These are phyloP conservation scores for Ispidina lecontei DNA, from an alignment of 2,797 vertebrate species.

Conservation along the genomic window DNA sequence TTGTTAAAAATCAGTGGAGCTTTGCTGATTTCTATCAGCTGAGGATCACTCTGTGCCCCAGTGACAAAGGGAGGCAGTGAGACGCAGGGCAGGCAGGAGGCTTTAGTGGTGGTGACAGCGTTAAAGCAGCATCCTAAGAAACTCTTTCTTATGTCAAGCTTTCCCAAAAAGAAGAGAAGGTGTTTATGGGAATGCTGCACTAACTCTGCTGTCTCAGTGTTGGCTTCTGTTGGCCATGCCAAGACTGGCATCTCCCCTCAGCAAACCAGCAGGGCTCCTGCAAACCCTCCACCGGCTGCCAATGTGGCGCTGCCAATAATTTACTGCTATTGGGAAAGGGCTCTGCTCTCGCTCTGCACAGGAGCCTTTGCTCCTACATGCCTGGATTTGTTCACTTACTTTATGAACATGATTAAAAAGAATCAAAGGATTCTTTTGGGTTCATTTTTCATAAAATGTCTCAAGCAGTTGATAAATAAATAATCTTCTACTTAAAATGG, in stretches of 20 bases:
- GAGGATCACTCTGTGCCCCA: conserved; percentile 67
- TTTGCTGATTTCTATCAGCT: conserved; percentile 71
- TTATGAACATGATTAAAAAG: conserved; percentile 39
- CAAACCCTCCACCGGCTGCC: conserved; percentile 47
- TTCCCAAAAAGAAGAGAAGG: not conserved
- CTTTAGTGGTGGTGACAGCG: conserved; percentile 51
- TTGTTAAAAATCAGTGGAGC: conserved; percentile 74
- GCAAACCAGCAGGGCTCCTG: conserved; percentile 49
- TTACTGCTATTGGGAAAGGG: conserved; percentile 38
- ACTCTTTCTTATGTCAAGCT: conserved; percentile 42
- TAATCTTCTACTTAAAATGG: conserved; percentile 53
- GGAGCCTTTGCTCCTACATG: conserved; percentile 55
- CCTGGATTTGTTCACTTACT: conserved; percentile 57
- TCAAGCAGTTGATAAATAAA: conserved; percentile 71
- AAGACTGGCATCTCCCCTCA: conserved; percentile 26
- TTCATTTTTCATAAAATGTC: conserved; percentile 68
- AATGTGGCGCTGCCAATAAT: conserved; percentile 18
- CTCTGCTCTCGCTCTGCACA: conserved; percentile 8
- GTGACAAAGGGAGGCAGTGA: conserved; percentile 62
- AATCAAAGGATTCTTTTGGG: conserved; percentile 67
- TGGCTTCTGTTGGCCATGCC: conserved; percentile 22
- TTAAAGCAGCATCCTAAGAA: conserved; percentile 47
- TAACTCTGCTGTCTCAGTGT: not conserved
- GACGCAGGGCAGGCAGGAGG: conserved; percentile 46
- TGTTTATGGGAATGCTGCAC: not conserved